Evolutionary conservation across 1,140 invertebrate species (phyloP), one percentile per base, ranked within the genome.

Genomic region (Drosophila trapezifrons): DNA sequence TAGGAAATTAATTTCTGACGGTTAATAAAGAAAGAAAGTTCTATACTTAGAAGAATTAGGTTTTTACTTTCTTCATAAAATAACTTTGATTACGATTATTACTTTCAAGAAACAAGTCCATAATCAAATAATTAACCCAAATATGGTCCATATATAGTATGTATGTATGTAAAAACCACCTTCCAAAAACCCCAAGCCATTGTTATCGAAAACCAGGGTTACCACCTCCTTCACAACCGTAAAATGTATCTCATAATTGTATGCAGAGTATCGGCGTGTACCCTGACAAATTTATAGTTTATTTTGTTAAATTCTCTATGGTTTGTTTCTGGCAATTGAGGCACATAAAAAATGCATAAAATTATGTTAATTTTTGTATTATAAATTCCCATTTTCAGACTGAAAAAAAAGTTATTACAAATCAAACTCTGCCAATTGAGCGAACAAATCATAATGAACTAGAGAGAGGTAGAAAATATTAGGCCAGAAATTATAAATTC

Each of bases 301-400:
- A 83, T 87, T 87, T 76, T 67, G 76, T 76, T 51, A 51, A 73
- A 83, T 87, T 80, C 40, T 76, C 72, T 89, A 89, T 80, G 83
- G 83, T 87, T 87, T 87, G 83, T 87, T 87, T 63, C 83, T 80
- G 79, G 59, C 83, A 70, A 83, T 86, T 86, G 75, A 67, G 17
- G 45, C 13, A 76, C 47, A 76, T 76, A 37, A 67, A 76, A 67
- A 60, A 60, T 38, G 27, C 65, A 63, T 70, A 47, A 83, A 87
- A 83, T 83, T 86, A 87, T 87, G 83, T 51, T 17, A 87, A 87
- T 87, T 89, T 71, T 71, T 70, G 60, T 65, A 72, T 77, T 80
- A 51, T 22, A 71, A 67, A 74, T 74, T 56, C 47, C 17, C 43
- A 47, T 70, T 75, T 76, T 57, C 9, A 7, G 13, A 2, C 40